Percentiles rank a stretch among this genome's conserved stretches.
Conservation (phyloP, 2,797 vertebrate genomes). For the Chaenodraco wilsoni region DNA sequence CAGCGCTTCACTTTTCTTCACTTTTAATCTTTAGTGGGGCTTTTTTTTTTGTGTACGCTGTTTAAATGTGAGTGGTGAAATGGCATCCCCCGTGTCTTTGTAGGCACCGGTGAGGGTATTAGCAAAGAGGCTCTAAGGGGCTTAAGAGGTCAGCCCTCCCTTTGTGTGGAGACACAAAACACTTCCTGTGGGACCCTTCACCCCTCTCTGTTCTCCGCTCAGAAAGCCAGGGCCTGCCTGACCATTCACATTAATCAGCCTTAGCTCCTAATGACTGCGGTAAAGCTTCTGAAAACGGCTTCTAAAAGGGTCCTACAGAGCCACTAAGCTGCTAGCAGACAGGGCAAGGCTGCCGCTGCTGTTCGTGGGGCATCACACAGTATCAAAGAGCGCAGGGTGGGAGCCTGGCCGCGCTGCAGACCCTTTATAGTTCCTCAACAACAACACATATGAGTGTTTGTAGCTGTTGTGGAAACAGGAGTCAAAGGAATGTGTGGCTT, state of each 20-base stretch:
- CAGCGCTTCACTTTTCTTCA: constrained; percentile 78
- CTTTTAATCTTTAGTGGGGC: constrained; percentile 68
- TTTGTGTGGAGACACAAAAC: constrained; percentile 93
- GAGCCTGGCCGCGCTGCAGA: constrained; percentile 40
- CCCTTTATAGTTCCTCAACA: constrained; percentile 34
- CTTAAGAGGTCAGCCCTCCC: constrained; percentile 91
- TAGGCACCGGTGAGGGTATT: constrained; percentile 86
- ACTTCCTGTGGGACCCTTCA: constrained; percentile 91
- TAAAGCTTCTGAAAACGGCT: constrained; percentile 84
- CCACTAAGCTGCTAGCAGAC: constrained; percentile 75
- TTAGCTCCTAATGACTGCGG: constrained; percentile 93
- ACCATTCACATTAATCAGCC: constrained; percentile 96
- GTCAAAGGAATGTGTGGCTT: background rate
- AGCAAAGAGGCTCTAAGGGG: constrained; percentile 87
- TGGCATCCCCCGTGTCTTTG: constrained; percentile 84
- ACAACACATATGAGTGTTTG: constrained; percentile 1
- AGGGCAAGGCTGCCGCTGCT: constrained; percentile 51
- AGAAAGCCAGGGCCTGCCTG: constrained; percentile 86
- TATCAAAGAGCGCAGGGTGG: constrained; percentile 39
- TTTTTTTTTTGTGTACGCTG: constrained; percentile 62
- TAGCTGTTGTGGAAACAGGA: background rate
- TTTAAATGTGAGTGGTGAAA: constrained; percentile 84
- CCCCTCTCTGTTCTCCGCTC: constrained; percentile 79
- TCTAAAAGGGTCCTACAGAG: constrained; percentile 83
- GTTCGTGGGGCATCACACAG: constrained; percentile 41